Evolutionary conservation across 2,888 invertebrate genomes (phyloP), one percentile per base, ranked within the genome.

Genomic region (Timandra comae): DNA sequence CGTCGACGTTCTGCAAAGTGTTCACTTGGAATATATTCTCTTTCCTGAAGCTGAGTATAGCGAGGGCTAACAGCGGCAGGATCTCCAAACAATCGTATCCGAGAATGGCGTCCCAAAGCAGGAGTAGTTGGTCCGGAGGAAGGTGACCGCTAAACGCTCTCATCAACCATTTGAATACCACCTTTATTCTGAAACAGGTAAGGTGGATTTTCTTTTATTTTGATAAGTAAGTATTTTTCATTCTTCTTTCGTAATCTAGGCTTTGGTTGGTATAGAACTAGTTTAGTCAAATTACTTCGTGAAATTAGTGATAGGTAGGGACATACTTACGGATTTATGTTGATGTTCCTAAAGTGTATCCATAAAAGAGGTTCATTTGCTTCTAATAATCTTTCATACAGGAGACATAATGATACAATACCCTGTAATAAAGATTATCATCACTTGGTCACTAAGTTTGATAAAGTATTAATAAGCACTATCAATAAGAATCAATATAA

Each of bases 151-250:
- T 97, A 71, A 98, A 98, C 1, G 95, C 98, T 44, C 97, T 87
- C 92, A 98, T 97, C 27, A 98, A 75, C 98, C 98, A 98, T 74
- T 98, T 97, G 70, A 98, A 97, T 1, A 96, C 96, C 12, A 98
- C 91, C 56, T 93, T 89, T 32, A 98, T 88, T 2, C 97, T 98
- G 68, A 7, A 70, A 42, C 64, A 57, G n/a, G n/a, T n/a, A n/a
- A n/a, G n/a, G n/a, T n/a, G n/a, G n/a, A n/a, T n/a, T n/a, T n/a
- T n/a, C n/a, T n/a, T n/a, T n/a, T n/a, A n/a, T n/a, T n/a, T n/a
- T n/a, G n/a, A n/a, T n/a, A n/a, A n/a, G n/a, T n/a, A n/a, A n/a
- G n/a, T n/a, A n/a, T n/a, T n/a, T n/a, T n/a, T n/a, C n/a, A n/a
- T n/a, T n/a, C n/a, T n/a, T n/a, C n/a, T n/a, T n/a, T n/a, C n/a